A percentile compares a stretch with the other conserved stretches of the same genome.
These are phyloP conservation scores for Gerris lacustris DNA, from an alignment of 2,888 invertebrate genomes.

Conservation along the genomic window DNA sequence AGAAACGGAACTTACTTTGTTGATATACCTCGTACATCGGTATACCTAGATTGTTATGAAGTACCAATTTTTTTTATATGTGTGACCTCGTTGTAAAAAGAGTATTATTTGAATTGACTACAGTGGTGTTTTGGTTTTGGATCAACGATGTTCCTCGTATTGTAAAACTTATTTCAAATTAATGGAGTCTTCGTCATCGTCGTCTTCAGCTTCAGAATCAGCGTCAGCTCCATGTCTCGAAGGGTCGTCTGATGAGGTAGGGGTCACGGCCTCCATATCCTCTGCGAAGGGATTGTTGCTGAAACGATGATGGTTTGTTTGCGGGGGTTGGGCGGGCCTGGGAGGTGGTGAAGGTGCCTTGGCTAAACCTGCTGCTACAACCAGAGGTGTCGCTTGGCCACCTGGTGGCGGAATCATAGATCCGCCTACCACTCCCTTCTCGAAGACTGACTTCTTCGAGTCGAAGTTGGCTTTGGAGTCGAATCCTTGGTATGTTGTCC, in stretches of 20 bases:
- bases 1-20: no score
- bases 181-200: conserved; percentile 31
- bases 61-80: no score
- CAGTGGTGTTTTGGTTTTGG: no score
- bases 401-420: conserved; percentile 9
- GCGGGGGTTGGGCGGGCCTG: conserved; percentile 31
- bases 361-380: conserved; percentile 23
- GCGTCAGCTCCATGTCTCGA: conserved; percentile 31
- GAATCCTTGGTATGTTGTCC: conserved; percentile 20
- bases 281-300: conserved; percentile 27
- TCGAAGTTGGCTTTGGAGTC: conserved; percentile 27
- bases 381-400: conserved; percentile 24
- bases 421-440: conserved; percentile 15
- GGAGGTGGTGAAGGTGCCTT: conserved; percentile 27
- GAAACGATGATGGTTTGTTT: conserved; percentile 7
- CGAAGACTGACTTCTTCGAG: conserved; percentile 25
- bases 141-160: no score
- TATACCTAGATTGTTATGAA: no score
- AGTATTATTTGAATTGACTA: no score
- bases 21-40: no score
- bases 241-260: conserved; percentile 30
- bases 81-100: no score
- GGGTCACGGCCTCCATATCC: conserved; percentile 24
- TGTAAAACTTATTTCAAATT: conserved; percentile 20
- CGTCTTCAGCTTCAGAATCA: conserved; percentile 30